Base-by-base conservation (phyloP, 2,113 vertebrate genomes). In the Notothenia rossii region DNA sequence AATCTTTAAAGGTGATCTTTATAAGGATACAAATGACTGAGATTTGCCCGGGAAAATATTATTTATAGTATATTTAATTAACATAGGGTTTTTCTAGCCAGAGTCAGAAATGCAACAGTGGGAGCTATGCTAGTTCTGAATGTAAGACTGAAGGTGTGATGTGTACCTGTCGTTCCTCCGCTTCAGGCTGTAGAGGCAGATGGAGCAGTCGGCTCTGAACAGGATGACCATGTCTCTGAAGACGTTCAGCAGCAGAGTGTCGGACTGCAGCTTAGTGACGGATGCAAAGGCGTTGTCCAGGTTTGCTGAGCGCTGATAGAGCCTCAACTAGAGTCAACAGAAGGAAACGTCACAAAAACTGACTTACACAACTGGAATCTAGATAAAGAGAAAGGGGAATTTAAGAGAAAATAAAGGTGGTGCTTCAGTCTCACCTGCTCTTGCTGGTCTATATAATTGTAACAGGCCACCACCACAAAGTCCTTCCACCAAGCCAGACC, bases 401-500 rank as follows among this genome's bases (percentile, higher is more conserved):
- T 29, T 4, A 10, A 48, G 13, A 50, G 68, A 15, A 51, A 25
- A 2, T 0, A 9, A 29, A 14, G 50, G 14, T 0, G 14, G 11
- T 40, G 17, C 3, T 22, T 66, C 12, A 2, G 58, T 53, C 76
- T 93, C 88, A 98, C 98, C 96, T 99, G 97, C 91, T 99, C 98
- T 87, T 99, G 97, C 75, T 83, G 97, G 86, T 99, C 97, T 81
- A 92, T 97, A 89, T 97, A 95, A 88, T 98, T 99, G 83, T 98
- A 99, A 95, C 98, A 99, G 25, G 97, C 97, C 89, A 98, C 95
- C 78, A 99, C 97, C 82, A 99, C 96, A 90, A 98, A 99, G 88
- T 99, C 97, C 53, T 97, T 97, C 98, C 98, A 99, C 98, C 98
- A 99, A 1, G 97, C 96, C 82, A 99, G 95, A 67, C 98, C 98